A percentile compares a stretch with the other conserved stretches of the same genome.
These are phyloP conservation scores for Oceanodroma leucorhoa DNA, from an alignment of 2,797 vertebrate species.

Conservation along the genomic window DNA sequence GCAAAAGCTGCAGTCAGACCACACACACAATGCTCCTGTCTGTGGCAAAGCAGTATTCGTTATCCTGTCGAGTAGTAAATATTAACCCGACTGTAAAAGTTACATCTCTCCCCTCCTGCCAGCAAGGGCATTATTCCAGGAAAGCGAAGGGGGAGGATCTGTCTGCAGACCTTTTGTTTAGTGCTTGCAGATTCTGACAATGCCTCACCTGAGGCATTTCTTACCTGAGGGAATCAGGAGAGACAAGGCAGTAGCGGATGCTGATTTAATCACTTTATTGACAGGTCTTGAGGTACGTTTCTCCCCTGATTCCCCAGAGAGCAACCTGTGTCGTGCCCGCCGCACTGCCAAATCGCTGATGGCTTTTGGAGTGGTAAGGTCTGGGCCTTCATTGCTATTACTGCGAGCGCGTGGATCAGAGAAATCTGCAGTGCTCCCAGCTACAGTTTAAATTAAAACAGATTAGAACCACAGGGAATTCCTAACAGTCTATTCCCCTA, in stretches of 20 bases:
- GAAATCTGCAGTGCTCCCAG: conserved; percentile 79
- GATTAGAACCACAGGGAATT: conserved; percentile 72
- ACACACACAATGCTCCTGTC: neutral
- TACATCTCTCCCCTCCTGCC: conserved; percentile 22
- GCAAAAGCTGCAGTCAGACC: conserved; percentile 37
- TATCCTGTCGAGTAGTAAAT: neutral
- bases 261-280: conserved; percentile 98
- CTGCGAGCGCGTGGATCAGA: conserved; percentile 74
- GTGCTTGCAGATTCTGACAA: conserved; percentile 48
- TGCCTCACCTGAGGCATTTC: conserved; percentile 49
- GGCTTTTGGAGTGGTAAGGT: conserved; percentile 86
- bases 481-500: conserved; percentile 63
- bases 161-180: conserved; percentile 43
- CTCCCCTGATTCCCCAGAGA: conserved; percentile 90
- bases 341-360: conserved; percentile 95
- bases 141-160: conserved; percentile 3
- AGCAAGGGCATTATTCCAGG: neutral
- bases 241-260: conserved; percentile 92
- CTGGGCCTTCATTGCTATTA: conserved; percentile 73
- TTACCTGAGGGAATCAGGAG: conserved; percentile 95
- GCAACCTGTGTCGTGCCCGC: conserved; percentile 91
- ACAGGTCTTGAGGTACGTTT: conserved; percentile 86
- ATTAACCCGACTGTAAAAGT: neutral
- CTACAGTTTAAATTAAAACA: conserved; percentile 74
- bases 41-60: neutral